Evolutionary conservation across 2,113 vertebrate species (phyloP), one percentile per base, ranked within the genome.

Genomic region (Aldabrachelys gigantea): DNA sequence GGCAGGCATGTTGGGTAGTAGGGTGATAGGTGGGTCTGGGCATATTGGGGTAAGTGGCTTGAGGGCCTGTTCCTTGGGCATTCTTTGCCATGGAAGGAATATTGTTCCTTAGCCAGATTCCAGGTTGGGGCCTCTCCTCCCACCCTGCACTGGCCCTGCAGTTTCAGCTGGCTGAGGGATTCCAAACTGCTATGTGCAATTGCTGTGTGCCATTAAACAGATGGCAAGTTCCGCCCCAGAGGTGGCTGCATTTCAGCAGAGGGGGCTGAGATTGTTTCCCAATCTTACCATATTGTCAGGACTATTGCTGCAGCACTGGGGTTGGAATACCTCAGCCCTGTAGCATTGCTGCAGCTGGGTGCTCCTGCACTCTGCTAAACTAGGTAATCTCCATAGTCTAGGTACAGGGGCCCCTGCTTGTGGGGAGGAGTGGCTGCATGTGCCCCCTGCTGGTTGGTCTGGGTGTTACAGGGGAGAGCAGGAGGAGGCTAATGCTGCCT

Each of bases 41-140:
- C 17, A 24, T 56, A 75, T 49, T 80, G 50, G 88, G 80, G 89
- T 62, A 95, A 91, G 94, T 92, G 80, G 85, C 85, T 87, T 38
- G 69, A 2, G 6, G 21, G 21, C 21, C 16, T 38, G 65, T n/a
- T 72, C 35, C n/a, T 38, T 72, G 65, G 16, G 35, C 35, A 72
- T 38, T 72, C 56, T 27, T 57, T 57, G 56, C 62, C 17, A 10
- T 57, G 35, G 62, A 69, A n/a, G 62, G 31, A 35, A n/a, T 17
- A 69, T 38, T 21, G 9, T 17, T 29, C 8, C 16, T 29, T 72
- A 8, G 16, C 65, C 17, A 19, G n/a, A 38, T 72, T n/a, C 31
- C 16, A 2, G 13, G 29, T 19, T 65, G 16, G 62, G 31, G 29
- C 13, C 10, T 65, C 31, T 14, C 35, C 31, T 69, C 31, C 35